phyloP scores from a whole-genome alignment of 35 echinoderm and acorn worm species.

The Ophiothrix spiculata region DNA sequence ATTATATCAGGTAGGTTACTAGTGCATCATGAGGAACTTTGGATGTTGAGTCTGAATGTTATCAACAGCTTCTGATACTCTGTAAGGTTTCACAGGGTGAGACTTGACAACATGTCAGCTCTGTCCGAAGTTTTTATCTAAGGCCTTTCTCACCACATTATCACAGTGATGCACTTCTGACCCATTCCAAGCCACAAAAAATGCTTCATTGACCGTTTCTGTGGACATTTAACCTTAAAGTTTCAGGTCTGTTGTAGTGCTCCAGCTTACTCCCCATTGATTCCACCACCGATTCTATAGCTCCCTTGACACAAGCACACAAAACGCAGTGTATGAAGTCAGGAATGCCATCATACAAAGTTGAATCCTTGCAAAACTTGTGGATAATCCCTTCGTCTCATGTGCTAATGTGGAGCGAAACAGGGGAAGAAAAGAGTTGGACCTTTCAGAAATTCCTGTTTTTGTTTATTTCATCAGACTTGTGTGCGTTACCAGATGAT shows the following conservation, averaged over 20 bases:
- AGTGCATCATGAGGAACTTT: too few species aligned
- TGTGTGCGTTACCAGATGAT: too few species aligned
- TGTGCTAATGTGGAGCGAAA: too few species aligned
- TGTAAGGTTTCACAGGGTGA: neutral
- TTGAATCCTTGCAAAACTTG: too few species aligned
- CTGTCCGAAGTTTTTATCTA: neutral
- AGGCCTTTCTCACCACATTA: neutral
- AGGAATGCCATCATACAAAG: too few species aligned
- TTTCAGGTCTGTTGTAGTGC: neutral
- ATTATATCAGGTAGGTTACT: too few species aligned
- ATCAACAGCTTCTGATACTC: neutral
- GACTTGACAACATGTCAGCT: neutral
- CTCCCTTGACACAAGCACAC: neutral
- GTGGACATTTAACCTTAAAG: neutral
- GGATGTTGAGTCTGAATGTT: too few species aligned
- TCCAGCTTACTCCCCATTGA: neutral
- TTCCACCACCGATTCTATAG: neutral
- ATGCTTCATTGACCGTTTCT: neutral
- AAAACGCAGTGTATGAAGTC: neutral
- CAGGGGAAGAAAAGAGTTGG: too few species aligned
- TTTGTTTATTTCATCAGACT: too few species aligned
- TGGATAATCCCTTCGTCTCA: too few species aligned
- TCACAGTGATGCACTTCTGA: neutral
- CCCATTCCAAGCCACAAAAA: neutral
- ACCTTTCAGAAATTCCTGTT: too few species aligned